A percentile compares a stretch with the other conserved stretches of the same genome.
phyloP scores from a whole-genome alignment of 2,888 invertebrate genomes.

The Globia sparganii region DNA sequence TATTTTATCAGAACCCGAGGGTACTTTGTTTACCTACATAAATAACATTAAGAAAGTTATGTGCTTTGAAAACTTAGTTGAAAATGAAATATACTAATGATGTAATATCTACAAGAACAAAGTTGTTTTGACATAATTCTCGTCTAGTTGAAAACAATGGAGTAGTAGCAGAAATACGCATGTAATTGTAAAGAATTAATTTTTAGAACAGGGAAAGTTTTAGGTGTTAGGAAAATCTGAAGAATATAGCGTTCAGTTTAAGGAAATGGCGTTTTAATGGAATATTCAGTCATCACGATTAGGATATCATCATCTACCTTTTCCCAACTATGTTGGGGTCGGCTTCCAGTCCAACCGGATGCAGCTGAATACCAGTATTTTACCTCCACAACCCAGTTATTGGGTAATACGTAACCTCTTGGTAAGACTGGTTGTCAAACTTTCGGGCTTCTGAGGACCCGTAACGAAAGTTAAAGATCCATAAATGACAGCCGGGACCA shows the following conservation, averaged over 20 bases:
- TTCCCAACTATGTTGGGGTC: too few species aligned
- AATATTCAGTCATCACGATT: background rate
- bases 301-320: too few species aligned
- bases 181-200: constrained; percentile 2
- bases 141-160: constrained; percentile 42
- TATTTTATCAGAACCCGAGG: constrained; percentile 62
- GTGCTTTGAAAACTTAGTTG: constrained; percentile 62
- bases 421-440: too few species aligned
- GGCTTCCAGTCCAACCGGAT: too few species aligned
- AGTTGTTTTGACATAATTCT: constrained; percentile 57
- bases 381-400: too few species aligned
- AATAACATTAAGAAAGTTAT: constrained; percentile 67
- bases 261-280: background rate
- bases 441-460: too few species aligned
- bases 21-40: constrained; percentile 62
- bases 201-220: constrained; percentile 8
- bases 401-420: too few species aligned
- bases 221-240: background rate
- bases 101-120: constrained; percentile 53
- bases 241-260: background rate
- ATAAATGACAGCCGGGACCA: too few species aligned
- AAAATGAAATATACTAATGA: constrained; percentile 67
- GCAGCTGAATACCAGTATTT: too few species aligned
- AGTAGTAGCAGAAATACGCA: background rate
- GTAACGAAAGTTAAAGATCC: too few species aligned